These are phyloP conservation scores for Zele albiditarsus DNA, from an alignment of 2,888 invertebrate species.

Conservation along the genomic window DNA sequence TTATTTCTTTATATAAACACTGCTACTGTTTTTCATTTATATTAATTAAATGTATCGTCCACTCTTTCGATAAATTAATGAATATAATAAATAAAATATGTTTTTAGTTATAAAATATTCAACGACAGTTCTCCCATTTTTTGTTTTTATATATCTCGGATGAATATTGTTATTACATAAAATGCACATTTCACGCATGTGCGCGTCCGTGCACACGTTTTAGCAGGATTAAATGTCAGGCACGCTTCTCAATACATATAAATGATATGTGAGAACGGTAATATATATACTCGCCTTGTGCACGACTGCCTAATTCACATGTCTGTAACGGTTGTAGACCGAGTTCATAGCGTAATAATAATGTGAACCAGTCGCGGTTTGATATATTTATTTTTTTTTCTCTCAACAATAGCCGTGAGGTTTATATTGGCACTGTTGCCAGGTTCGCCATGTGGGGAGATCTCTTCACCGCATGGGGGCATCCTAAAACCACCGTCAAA, in stretches of 20 bases:
- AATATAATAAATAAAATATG: too few species aligned
- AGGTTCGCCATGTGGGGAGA: constrained; percentile 30
- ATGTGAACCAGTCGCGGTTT: constrained; percentile 60
- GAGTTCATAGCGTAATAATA: constrained; percentile 52
- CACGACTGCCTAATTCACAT: constrained; percentile 50
- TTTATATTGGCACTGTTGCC: constrained; percentile 31
- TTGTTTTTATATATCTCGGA: not conserved
- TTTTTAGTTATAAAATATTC: not conserved
- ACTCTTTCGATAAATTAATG: too few species aligned
- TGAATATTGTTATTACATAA: constrained; percentile 50
- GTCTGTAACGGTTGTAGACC: constrained; percentile 42
- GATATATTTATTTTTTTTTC: constrained; percentile 48
- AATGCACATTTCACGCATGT: constrained; percentile 66
- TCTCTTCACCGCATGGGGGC: constrained; percentile 15
- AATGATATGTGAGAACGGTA: not conserved
- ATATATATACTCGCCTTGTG: constrained; percentile 37
- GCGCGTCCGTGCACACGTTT: constrained; percentile 45
- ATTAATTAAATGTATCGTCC: too few species aligned
- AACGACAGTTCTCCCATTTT: not conserved
- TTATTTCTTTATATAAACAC: too few species aligned
- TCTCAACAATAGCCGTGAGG: constrained; percentile 59
- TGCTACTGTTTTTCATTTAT: too few species aligned
- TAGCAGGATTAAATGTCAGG: constrained; percentile 61
- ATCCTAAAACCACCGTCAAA: constrained; percentile 59
- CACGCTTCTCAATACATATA: constrained; percentile 49